A percentile compares a stretch with the other conserved stretches of the same genome.
Evolutionary conservation across 1,140 invertebrate species (phyloP).

Genomic region (Polyergus mexicanus): DNA sequence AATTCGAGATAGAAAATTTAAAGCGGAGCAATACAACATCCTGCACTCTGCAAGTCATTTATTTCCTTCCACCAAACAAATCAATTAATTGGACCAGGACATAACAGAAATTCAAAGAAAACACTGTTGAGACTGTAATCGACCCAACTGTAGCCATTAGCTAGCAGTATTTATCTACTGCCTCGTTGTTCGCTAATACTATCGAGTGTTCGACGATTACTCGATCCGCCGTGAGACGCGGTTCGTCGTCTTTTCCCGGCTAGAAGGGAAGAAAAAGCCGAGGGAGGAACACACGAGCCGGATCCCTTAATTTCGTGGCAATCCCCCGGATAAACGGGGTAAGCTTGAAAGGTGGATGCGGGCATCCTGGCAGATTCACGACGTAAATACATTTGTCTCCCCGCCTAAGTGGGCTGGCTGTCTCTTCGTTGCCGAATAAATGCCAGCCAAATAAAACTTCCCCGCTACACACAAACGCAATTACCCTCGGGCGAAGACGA

Average conservation of each 20-base stretch:
- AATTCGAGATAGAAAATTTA: slow-evolving; percentile 60
- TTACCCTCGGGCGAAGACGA: slow-evolving; percentile 70
- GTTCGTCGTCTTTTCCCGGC: slow-evolving; percentile 17
- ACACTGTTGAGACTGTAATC: slow-evolving; percentile 22
- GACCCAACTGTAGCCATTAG: slow-evolving; percentile 42
- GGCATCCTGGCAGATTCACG: slow-evolving; percentile 76
- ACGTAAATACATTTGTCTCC: slow-evolving; percentile 80
- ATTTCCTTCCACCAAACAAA: slow-evolving; percentile 29
- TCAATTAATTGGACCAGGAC: slow-evolving; percentile 51
- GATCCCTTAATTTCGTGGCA: slow-evolving; percentile 70
- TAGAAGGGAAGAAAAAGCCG: slow-evolving; percentile 29
- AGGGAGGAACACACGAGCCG: slow-evolving; percentile 10
- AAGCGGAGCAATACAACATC: slow-evolving; percentile 13
- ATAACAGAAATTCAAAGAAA: slow-evolving; percentile 50
- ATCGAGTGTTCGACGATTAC: slow-evolving; percentile 51
- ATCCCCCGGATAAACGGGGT: slow-evolving; percentile 74
- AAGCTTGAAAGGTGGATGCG: slow-evolving; percentile 76
- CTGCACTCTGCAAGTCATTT: slow-evolving; percentile 43
- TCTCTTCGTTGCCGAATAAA: slow-evolving; percentile 81
- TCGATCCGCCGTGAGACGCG: slow-evolving; percentile 36
- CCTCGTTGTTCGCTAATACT: slow-evolving; percentile 48
- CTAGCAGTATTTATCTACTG: slow-evolving; percentile 48
- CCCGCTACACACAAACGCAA: slow-evolving; percentile 81
- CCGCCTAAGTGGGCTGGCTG: slow-evolving; percentile 77
- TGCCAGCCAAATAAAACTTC: slow-evolving; percentile 80